Base-by-base conservation (phyloP, 2,888 invertebrate genomes). In the Melanostoma mellinum region DNA sequence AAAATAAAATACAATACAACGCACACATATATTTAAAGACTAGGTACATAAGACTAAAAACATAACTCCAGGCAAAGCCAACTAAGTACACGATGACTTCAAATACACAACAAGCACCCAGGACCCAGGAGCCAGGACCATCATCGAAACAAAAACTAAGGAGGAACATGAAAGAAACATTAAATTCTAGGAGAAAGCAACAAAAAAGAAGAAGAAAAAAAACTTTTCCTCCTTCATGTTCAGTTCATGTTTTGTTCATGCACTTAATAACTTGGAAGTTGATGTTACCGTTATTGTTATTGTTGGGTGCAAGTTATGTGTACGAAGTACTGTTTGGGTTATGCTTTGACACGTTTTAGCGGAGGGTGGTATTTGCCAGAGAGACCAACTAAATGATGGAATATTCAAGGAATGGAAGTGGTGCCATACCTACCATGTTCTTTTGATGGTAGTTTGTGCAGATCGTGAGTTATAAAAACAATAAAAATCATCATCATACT, bases 181-280 rank as follows among this genome's bases (percentile, higher is more conserved):
- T 72, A 67, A 76, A 71, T 69, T 63, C 52, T 46, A 38, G 35
- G 63, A 30, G 33, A 4, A 56, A 40, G 40, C 38, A 56, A 20
- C 6, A 6, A 6, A 67, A 46, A 61, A 9, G 3, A 6, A 3
- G n/a, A 67, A 36, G 44, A 72, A 73, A 63, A 63, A 38, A 61
- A 61, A 61, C 33, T 53, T 77, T 76, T 68, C 10, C 68, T 63
- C 56, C 38, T 38, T 81, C 80, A 71, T 75, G 80, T 75, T 65
- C 71, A 55, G 71, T 73, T 82, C 81, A 73, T 82, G 77, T 82
- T 77, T 82, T 76, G 73, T 73, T 82, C 72, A 73, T 82, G 77
- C 81, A 82, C 81, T 77, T 82, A 82, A 77, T 82, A 82, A 77
- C 81, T 82, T 82, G 77, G 63, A 63, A 77, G 55, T 77, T 77